phyloP scores from a whole-genome alignment of 2,797 vertebrate species.

The Cirrhinus molitorella region DNA sequence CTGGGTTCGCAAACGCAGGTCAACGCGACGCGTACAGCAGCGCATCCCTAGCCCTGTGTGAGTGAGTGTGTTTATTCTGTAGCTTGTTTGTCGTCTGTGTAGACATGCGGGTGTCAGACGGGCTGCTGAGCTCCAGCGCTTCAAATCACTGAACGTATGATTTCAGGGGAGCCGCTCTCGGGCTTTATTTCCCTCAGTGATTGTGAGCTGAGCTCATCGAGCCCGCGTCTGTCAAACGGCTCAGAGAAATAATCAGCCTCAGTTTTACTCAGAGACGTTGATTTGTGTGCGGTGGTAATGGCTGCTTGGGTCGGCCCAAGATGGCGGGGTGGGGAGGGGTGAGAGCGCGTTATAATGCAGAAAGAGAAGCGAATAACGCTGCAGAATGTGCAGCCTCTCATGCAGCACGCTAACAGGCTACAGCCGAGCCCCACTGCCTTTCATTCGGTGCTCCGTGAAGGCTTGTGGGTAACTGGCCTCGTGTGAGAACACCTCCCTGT shows the following conservation, averaged over 20 bases:
- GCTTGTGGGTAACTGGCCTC: neutral
- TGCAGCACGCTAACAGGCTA: neutral
- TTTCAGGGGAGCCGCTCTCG: neutral
- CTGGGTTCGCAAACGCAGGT: neutral
- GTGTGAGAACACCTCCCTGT: neutral
- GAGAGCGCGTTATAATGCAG: slow-evolving; percentile 27
- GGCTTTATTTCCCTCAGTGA: neutral
- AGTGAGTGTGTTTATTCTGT: slow-evolving; percentile 10
- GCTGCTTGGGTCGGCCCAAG: slow-evolving; percentile 87
- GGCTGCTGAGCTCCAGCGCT: neutral
- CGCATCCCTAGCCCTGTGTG: neutral
- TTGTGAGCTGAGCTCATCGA: too few species aligned
- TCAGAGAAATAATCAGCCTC: neutral
- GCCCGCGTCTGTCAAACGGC: neutral
- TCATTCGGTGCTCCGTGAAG: neutral
- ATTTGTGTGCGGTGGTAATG: slow-evolving; percentile 77
- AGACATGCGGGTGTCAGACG: neutral
- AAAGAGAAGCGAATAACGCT: slow-evolving; percentile 25
- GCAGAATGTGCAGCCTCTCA: slow-evolving; percentile 10
- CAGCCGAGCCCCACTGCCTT: neutral
- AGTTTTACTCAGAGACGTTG: neutral
- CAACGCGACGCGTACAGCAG: neutral
- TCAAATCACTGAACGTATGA: neutral
- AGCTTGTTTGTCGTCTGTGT: neutral
- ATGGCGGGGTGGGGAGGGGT: slow-evolving; percentile 88